Percentiles rank a stretch among this genome's conserved stretches.
Evolutionary conservation across 2,888 invertebrate genomes (phyloP).

Genomic region (Phytoseiulus persimilis): DNA sequence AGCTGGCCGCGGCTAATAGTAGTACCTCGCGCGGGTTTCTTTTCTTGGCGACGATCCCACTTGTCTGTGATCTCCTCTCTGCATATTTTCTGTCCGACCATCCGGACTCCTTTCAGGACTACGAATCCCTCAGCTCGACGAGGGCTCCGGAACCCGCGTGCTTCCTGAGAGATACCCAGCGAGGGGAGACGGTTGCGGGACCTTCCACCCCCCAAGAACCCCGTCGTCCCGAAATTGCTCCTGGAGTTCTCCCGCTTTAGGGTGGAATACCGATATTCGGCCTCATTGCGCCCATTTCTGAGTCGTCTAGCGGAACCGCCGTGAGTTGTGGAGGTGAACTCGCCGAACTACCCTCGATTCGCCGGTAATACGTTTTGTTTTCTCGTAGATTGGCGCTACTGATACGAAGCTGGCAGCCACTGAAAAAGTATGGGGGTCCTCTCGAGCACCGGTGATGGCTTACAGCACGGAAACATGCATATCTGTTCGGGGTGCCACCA

Average conservation of each 20-base stretch:
- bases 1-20: not conserved
- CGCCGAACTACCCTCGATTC: not conserved
- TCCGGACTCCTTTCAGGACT: too few relatives aligned
- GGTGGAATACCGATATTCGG: too few relatives aligned
- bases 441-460: not conserved
- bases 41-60: not conserved
- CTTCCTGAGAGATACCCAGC: too few relatives aligned
- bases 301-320: too few relatives aligned
- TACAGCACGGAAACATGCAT: not conserved
- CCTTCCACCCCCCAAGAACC: too few relatives aligned
- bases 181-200: too few relatives aligned
- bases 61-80: not conserved
- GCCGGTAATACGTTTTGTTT: not conserved
- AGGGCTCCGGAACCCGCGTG: too few relatives aligned
- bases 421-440: not conserved
- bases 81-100: not conserved
- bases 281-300: too few relatives aligned
- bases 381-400: not conserved
- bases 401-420: not conserved
- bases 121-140: too few relatives aligned
- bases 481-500: not conserved
- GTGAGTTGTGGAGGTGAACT: too few relatives aligned
- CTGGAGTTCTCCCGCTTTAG: too few relatives aligned
- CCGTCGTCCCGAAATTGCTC: too few relatives aligned
- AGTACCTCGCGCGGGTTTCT: not conserved